Evolutionary conservation across 2,888 invertebrate species (phyloP), one percentile per base, ranked within the genome.

Genomic region (Chesias legatella): DNA sequence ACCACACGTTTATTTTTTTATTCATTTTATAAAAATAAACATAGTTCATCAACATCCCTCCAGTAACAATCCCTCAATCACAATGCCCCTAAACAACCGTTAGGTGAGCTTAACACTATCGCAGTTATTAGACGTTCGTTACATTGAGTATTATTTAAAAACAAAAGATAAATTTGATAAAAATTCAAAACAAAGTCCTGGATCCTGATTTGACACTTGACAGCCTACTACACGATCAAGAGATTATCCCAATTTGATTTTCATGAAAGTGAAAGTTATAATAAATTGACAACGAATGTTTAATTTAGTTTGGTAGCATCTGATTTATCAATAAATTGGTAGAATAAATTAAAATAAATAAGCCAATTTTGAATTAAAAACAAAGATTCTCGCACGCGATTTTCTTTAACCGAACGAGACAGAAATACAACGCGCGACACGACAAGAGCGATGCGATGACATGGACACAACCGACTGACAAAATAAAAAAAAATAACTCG

Each of bases 181-280:
- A 26, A 30, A 13, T 9, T 23, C 41, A 42, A 35, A 42, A 42
- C 41, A 42, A 41, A 41, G 41, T 28, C 31, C 23, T 32, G 27
- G 5, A 20, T 33, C 10, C 13, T 31, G 8, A 23, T 11, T 31
- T 26, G 41, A 42, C 35, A 42, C 27, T 27, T 35, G 35, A 31
- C 41, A 32, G 31, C 9, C 5, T 17, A 2, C 13, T 17, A 17
- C 13, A 17, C 13, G 13, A 3, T 17, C 13, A n/a, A n/a, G n/a
- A n/a, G n/a, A n/a, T n/a, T n/a, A n/a, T n/a, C 13, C 13, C 2
- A 17, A 3, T 17, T 17, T 17, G 13, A 5, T 17, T 17, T 17
- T 17, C 13, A 20, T 6, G 5, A 9, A 28, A 11, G 28, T 39
- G 28, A 28, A 27, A 27, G 31, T 37, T 31, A 13, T 5, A 17